Percentiles rank a stretch among this genome's conserved stretches.
Evolutionary conservation across 2,797 vertebrate genomes (phyloP).

Genomic region (Erpetoichthys calabaricus): DNA sequence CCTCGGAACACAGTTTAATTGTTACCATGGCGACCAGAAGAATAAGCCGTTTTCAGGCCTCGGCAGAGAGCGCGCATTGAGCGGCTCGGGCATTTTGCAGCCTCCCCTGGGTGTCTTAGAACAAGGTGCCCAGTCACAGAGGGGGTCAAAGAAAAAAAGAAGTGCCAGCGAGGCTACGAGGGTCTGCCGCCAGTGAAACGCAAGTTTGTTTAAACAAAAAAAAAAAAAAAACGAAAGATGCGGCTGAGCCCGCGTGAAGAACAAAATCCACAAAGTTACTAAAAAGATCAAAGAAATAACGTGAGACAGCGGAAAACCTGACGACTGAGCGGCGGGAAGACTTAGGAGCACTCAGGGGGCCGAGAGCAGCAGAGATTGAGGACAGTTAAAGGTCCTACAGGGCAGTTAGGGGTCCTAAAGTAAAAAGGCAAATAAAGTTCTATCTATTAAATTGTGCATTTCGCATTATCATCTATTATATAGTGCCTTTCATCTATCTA

Average conservation of each 20-base stretch:
- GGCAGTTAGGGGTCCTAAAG: no score
- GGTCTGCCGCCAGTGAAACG: slow-evolving; percentile 35
- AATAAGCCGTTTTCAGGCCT: slow-evolving; percentile 93
- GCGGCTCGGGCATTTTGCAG: slow-evolving; percentile 64
- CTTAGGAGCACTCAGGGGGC: slow-evolving; percentile 24
- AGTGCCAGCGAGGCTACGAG: slow-evolving; percentile 58
- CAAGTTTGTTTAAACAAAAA: slow-evolving; percentile 9
- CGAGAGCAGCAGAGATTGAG: no score
- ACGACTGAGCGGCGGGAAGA: slow-evolving; percentile 6
- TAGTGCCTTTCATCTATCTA: no score
- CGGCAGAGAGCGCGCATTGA: slow-evolving; percentile 79
- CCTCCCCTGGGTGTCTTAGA: slow-evolving; percentile 65
- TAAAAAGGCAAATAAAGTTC: no score
- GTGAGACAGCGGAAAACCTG: no score
- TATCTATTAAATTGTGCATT: no score
- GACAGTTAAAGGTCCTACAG: no score
- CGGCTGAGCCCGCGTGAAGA: no score
- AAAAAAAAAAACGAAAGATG: slow-evolving; percentile 7
- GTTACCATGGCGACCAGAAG: slow-evolving; percentile 89
- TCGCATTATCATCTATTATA: no score
- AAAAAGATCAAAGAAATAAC: slow-evolving; percentile 20
- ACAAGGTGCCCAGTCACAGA: slow-evolving; percentile 71
- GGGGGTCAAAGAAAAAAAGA: slow-evolving; percentile 63
- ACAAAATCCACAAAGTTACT: slow-evolving; percentile 29
- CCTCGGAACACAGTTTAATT: slow-evolving; percentile 90